phyloP scores from a whole-genome alignment of 2,113 vertebrate species.

The Apteryx owenii region DNA sequence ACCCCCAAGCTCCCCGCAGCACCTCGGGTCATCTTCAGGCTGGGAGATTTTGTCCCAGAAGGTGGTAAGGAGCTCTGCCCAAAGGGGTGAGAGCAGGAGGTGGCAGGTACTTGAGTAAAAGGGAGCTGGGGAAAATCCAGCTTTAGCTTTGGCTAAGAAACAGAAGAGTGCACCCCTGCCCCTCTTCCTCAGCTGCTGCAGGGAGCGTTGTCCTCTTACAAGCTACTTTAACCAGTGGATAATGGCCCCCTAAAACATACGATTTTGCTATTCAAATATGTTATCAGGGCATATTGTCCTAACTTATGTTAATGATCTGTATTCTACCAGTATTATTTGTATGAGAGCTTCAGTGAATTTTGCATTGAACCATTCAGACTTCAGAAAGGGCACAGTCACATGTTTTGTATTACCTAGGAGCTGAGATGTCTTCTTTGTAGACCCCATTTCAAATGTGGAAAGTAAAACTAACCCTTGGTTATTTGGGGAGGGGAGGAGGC shows the following conservation, averaged over 20 bases:
- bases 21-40: accelerated
- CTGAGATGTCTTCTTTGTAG: conserved; percentile 62
- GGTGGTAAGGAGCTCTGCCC: neutral
- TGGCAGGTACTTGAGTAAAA: too few relatives aligned
- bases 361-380: neutral
- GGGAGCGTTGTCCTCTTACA: neutral
- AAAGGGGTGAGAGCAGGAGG: accelerated
- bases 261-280: neutral
- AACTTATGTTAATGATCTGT: conserved; percentile 63
- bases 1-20: accelerated
- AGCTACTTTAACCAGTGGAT: neutral
- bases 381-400: conserved; percentile 41
- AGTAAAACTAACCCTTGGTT: conserved; percentile 52
- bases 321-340: conserved; percentile 72
- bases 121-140: neutral
- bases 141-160: neutral
- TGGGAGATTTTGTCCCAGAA: accelerated
- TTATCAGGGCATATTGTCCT: conserved; percentile 59
- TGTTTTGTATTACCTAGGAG: conserved; percentile 34
- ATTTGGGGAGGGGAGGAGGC: conserved; percentile 47
- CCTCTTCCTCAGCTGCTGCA: neutral
- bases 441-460: conserved; percentile 55
- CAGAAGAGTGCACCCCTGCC: neutral
- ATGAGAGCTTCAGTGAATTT: conserved; percentile 57
- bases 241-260: neutral